These are phyloP conservation scores for Anoplolepis gracilipes DNA, from an alignment of 1,140 invertebrate species.

Conservation along the genomic window DNA sequence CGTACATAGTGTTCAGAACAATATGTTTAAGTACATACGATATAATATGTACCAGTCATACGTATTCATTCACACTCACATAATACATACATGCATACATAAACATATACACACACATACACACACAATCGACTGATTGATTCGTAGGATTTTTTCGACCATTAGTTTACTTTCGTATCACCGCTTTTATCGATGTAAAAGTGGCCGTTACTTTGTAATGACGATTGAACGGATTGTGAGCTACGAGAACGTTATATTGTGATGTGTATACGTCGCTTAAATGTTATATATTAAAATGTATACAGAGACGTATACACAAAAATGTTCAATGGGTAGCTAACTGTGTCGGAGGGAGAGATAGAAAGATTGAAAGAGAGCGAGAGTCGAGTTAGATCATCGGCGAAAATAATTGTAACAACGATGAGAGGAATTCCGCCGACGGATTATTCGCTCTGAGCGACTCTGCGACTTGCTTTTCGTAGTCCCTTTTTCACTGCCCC, in stretches of 20 bases:
- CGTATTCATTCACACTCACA: slow-evolving; percentile 63
- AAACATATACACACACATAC: slow-evolving; percentile 49
- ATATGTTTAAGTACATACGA: slow-evolving; percentile 51
- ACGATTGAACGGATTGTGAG: slow-evolving; percentile 26
- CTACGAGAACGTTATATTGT: slow-evolving; percentile 63
- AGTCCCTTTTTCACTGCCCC: slow-evolving; percentile 44
- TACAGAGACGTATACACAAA: slow-evolving; percentile 53
- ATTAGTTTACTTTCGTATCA: slow-evolving; percentile 76
- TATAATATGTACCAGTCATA: slow-evolving; percentile 70
- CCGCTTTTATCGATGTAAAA: slow-evolving; percentile 76
- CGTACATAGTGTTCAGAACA: slow-evolving; percentile 25
- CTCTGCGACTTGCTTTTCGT: slow-evolving; percentile 63
- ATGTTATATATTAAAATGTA: slow-evolving; percentile 74
- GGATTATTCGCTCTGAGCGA: slow-evolving; percentile 38
- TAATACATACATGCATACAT: slow-evolving; percentile 26
- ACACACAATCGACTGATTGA: slow-evolving; percentile 71
- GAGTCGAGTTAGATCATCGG: slow-evolving; percentile 50
- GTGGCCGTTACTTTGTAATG: slow-evolving; percentile 58
- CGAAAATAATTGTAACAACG: slow-evolving; percentile 65
- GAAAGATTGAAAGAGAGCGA: slow-evolving; percentile 4
- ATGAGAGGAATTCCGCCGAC: slow-evolving; percentile 20
- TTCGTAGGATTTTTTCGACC: slow-evolving; percentile 63
- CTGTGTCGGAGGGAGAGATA: slow-evolving; percentile 29
- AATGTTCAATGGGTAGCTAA: slow-evolving; percentile 71
- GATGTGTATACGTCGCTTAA: slow-evolving; percentile 71